Evolutionary conservation across 2,113 vertebrate species (phyloP).

Genomic region (Nanorana parkeri): DNA sequence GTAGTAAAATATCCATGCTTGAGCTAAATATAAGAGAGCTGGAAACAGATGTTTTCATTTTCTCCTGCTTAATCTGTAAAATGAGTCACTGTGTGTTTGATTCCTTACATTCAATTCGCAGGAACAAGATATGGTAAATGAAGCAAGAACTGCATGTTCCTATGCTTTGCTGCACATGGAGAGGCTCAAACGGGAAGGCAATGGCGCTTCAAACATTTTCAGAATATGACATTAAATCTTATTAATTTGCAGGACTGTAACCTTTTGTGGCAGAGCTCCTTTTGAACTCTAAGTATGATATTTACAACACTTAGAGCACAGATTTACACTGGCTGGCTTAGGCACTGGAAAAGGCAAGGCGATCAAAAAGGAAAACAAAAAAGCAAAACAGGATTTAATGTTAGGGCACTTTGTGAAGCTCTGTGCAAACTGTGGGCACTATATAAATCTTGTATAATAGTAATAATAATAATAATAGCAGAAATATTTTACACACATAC

Average conservation of each 20-base stretch:
- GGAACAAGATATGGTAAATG: constrained; percentile 39
- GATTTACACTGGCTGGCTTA: not conserved
- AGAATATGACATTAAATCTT: constrained; percentile 25
- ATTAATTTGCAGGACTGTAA: constrained; percentile 13
- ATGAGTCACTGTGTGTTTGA: constrained; percentile 37
- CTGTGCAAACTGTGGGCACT: too few species aligned
- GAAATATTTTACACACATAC: too few species aligned
- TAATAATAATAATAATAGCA: too few species aligned
- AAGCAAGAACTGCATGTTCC: constrained; percentile 32
- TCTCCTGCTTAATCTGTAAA: constrained; percentile 42
- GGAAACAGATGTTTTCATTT: constrained; percentile 50
- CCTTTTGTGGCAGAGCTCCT: not conserved
- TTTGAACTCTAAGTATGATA: not conserved
- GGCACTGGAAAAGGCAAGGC: not conserved
- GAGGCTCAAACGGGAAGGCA: constrained; percentile 7
- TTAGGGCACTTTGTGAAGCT: too few species aligned
- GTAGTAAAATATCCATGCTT: constrained; percentile 38
- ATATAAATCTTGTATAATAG: too few species aligned
- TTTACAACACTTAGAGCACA: constrained; percentile 5
- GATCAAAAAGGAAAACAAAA: too few species aligned
- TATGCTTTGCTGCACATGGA: constrained; percentile 24
- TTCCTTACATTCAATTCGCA: constrained; percentile 34
- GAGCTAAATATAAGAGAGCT: constrained; percentile 47
- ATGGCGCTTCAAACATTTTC: constrained; percentile 15
- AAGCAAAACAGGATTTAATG: too few species aligned